These are phyloP conservation scores for Cathartes aura DNA, from an alignment of 2,113 vertebrate species.

Conservation along the genomic window DNA sequence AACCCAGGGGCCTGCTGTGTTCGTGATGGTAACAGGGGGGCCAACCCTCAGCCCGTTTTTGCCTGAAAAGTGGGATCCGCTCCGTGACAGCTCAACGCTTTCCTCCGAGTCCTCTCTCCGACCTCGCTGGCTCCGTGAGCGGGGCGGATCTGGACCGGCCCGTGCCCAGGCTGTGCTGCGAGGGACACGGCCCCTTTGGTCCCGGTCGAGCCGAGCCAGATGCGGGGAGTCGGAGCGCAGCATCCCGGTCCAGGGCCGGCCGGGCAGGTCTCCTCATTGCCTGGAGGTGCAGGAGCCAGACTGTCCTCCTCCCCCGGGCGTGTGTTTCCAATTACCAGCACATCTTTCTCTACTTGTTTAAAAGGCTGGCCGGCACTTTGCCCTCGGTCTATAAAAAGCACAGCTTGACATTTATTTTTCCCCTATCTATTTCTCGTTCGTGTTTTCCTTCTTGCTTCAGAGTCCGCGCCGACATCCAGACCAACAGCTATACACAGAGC, in stretches of 20 bases:
- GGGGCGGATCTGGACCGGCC: neutral
- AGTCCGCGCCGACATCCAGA: neutral
- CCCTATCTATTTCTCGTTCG: neutral
- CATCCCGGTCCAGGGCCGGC: neutral
- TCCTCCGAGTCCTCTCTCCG: neutral
- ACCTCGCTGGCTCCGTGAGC: rapidly evolving
- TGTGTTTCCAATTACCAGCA: neutral
- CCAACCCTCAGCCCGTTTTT: neutral
- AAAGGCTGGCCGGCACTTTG: neutral
- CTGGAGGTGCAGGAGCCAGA: too few relatives aligned
- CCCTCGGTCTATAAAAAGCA: neutral
- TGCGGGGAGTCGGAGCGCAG: neutral
- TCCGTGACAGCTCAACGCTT: rapidly evolving
- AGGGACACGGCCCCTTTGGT: neutral
- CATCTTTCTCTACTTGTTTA: neutral
- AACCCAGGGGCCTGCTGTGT: neutral
- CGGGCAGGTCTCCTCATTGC: rapidly evolving
- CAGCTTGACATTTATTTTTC: constrained; percentile 23
- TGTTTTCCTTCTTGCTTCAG: neutral
- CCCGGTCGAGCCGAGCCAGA: neutral
- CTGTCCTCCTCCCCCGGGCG: rapidly evolving
- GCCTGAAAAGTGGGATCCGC: neutral
- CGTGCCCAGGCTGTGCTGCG: rapidly evolving
- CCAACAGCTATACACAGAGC: neutral
- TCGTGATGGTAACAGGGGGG: rapidly evolving